Base-by-base conservation (phyloP, 2,797 vertebrate genomes). In the Mionectes olivaceus region DNA sequence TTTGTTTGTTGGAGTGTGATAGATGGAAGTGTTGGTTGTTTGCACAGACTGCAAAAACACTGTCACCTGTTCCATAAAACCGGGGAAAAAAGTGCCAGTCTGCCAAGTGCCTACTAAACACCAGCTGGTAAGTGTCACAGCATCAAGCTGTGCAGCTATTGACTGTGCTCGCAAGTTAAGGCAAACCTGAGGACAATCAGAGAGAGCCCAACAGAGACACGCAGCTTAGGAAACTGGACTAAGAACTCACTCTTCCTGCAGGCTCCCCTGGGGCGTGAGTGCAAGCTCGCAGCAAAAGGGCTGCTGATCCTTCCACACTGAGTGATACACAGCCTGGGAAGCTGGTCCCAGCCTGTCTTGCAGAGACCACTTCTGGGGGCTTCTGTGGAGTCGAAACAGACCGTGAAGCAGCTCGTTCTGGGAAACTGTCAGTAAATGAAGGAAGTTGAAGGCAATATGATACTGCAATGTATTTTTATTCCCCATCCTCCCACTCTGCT, bases 71-170 rank as follows among this genome's bases (percentile, higher is more conserved):
- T 92, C 46, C 37, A 68, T 69, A 83, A 91, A 87, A 93, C 0
- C 1, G 10, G 17, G 14, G 43, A 65, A 64, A 87, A 56, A 32
- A 18, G 19, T 1, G 2, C 61, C 61, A 71, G 78, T 33, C 87
- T 96, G 89, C 87, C 89, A 96, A 92, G 50, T 79, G 70, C 64
- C 67, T 93, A 33, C 83, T 82, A 47, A 93, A 87, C 67, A 89
- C 90, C 92, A 95, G 78, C 94, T 95, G 94, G 47, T 64, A 79
- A 67, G 87, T 73, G 87, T 89, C 81, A 87, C 80, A 84, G 63
- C 47, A 35, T 43, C 83, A 93, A 90, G 59, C 83, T 90, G 74
- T 79, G 83, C 28, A 28, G 53, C 76, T 90, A 53, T 49, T 83
- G 89, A 73, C 55, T 87, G 81, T 63, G 63, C 55, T 84, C 61